Evolutionary conservation across 2,888 invertebrate species (phyloP), one percentile per base, ranked within the genome.

Genomic region (Drosophila putrida): DNA sequence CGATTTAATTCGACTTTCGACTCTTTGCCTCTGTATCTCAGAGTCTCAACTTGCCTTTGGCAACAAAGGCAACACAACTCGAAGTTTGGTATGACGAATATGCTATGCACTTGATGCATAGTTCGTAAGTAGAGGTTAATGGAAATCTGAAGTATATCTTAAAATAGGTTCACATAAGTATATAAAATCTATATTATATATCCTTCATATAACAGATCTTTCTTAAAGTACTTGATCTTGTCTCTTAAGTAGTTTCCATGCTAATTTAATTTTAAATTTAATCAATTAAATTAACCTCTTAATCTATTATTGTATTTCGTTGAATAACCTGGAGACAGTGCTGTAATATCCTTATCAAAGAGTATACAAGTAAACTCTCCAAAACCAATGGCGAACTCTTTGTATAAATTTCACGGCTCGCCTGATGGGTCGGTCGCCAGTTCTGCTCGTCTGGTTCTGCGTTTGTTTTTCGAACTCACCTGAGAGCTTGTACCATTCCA

Each of bases 1-100:
- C 82, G 82, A 87, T 81, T 89, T 84, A 89, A 87, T 84, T 89
- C 85, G 74, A 72, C 83, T 80, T 82, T 86, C 73, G 83, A 72
- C 77, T 64, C 50, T 43, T 38, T 70, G 55, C 28, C 53, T 10
- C 33, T 59, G 28, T 15, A 43, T 53, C 47, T 69, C 60, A 44
- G 31, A 46, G n/a, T 58, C 67, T 61, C 36, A 53, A 51, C 55
- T 50, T 46, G 61, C 53, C 62, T 51, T 55, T 38, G 53, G 58
- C 51, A 62, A 60, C 35, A 54, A 35, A 47, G 11, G 13, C 35
- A 50, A 49, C 41, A n/a, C n/a, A n/a, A n/a, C 41, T 9, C 2
- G 15, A n/a, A 27, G 11, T 33, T n/a, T 28, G 27, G 4, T 9
- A 8, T 1, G 8, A 39, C 57, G 53, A 54, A 36, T n/a, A 0